Percentiles rank a stretch among this genome's conserved stretches.
phyloP scores from a whole-genome alignment of 2,888 invertebrate genomes.

The Hylaea fasciaria region DNA sequence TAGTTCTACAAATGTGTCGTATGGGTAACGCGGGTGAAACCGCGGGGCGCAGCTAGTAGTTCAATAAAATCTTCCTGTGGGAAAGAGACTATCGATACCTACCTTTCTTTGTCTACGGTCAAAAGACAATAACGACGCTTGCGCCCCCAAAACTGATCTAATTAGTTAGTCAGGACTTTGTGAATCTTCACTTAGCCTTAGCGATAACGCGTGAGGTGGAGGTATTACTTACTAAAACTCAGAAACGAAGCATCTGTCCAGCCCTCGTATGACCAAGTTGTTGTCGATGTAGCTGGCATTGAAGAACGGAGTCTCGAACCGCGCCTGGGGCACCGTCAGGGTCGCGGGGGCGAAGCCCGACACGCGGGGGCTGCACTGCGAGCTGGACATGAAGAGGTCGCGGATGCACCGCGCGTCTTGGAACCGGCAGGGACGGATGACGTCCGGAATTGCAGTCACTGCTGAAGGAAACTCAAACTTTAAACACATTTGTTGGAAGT shows the following conservation, averaged over 20 bases:
- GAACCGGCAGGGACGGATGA: slow-evolving; percentile 57
- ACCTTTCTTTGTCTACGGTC: too few species aligned
- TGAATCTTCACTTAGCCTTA: too few species aligned
- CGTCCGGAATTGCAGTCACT: slow-evolving; percentile 15
- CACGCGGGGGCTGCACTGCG: slow-evolving; percentile 54
- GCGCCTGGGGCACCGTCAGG: slow-evolving; percentile 48
- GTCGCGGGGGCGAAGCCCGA: slow-evolving; percentile 46
- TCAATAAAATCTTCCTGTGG: too few species aligned
- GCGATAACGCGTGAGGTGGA: too few species aligned
- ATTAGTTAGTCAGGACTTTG: too few species aligned
- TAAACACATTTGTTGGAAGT: background rate
- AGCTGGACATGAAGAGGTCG: slow-evolving; percentile 60
- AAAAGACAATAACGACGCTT: too few species aligned
- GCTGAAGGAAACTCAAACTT: background rate
- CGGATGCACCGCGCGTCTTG: slow-evolving; percentile 56
- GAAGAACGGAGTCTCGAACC: slow-evolving; percentile 65
- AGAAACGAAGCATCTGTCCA: slow-evolving; percentile 60
- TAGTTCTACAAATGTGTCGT: too few species aligned
- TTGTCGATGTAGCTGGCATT: slow-evolving; percentile 65
- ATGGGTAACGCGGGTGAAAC: too few species aligned
- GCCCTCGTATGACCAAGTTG: slow-evolving; percentile 57
- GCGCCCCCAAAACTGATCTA: too few species aligned
- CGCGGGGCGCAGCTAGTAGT: too few species aligned
- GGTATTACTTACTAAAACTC: slow-evolving; percentile 69
- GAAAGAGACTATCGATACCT: too few species aligned